These are phyloP conservation scores for Campylomormyrus numenius DNA, from an alignment of 2,113 vertebrate species.

Conservation along the genomic window DNA sequence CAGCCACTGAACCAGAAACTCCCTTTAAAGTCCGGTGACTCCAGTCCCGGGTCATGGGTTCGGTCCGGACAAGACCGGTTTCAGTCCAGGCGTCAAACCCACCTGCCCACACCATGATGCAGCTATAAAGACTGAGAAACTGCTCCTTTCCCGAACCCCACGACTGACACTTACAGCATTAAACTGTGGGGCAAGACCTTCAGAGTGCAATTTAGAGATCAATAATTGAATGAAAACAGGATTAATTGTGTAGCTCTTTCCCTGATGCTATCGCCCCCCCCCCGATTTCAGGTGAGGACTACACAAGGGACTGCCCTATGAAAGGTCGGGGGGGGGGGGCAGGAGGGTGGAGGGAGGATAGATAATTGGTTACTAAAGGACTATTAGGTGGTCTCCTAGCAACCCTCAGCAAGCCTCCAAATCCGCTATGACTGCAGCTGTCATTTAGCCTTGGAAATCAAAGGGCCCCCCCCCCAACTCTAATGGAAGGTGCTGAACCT, in stretches of 20 bases:
- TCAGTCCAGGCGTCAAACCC: neutral
- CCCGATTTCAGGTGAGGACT: slow-evolving; percentile 34
- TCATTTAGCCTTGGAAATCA: slow-evolving; percentile 49
- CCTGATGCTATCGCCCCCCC: neutral
- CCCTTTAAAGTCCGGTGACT: neutral
- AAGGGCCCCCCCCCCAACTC: slow-evolving; percentile 29
- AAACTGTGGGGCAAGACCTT: slow-evolving; percentile 1
- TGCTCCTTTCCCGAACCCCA: neutral
- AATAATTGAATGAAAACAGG: slow-evolving; percentile 4
- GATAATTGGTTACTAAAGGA: slow-evolving; percentile 56
- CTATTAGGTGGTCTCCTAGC: slow-evolving; percentile 60
- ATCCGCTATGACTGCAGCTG: slow-evolving; percentile 50
- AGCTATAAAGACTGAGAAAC: neutral
- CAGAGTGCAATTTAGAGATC: slow-evolving; percentile 10
- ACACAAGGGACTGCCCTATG: slow-evolving; percentile 29
- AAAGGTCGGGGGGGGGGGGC: neutral
- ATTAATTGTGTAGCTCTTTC: slow-evolving; percentile 6
- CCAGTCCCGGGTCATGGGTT: neutral
- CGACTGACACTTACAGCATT: neutral
- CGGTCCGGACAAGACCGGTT: neutral
- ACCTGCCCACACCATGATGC: neutral
- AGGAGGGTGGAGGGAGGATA: slow-evolving; percentile 40
- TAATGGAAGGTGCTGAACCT: slow-evolving; percentile 36
- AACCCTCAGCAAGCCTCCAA: slow-evolving; percentile 51
- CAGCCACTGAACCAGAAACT: neutral